phyloP scores from a whole-genome alignment of 2,888 invertebrate species.

The Panopea generosa region DNA sequence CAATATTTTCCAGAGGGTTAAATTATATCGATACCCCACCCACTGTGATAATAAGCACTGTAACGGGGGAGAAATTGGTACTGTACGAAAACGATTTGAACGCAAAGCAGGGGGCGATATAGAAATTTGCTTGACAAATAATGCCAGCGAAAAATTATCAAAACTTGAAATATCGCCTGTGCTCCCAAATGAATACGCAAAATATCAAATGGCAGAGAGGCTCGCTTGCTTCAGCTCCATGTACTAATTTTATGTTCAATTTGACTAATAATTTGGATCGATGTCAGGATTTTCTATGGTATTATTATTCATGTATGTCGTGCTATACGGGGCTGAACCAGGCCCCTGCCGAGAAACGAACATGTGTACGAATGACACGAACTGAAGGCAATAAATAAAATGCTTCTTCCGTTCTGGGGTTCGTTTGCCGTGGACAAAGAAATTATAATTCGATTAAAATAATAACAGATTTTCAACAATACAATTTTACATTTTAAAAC shows the following conservation, averaged over 20 bases:
- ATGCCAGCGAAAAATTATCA: slow-evolving; percentile 47
- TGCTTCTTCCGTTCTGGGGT: no score
- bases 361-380: slow-evolving; percentile 52
- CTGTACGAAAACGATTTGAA: slow-evolving; percentile 58
- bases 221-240: slow-evolving; percentile 47
- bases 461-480: slow-evolving; percentile 11
- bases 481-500: background rate
- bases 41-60: slow-evolving; percentile 66
- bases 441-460: slow-evolving; percentile 49
- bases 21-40: slow-evolving; percentile 71
- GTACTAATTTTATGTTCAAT: slow-evolving; percentile 64
- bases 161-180: slow-evolving; percentile 48
- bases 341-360: slow-evolving; percentile 50
- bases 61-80: slow-evolving; percentile 54
- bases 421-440: slow-evolving; percentile 31
- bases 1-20: slow-evolving; percentile 63
- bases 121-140: slow-evolving; percentile 58
- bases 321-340: slow-evolving; percentile 25
- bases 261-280: slow-evolving; percentile 62
- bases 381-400: background rate
- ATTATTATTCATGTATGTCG: slow-evolving; percentile 64
- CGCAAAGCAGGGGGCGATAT: slow-evolving; percentile 42
- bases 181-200: slow-evolving; percentile 32
- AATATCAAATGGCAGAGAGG: slow-evolving; percentile 56
- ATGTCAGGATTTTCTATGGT: slow-evolving; percentile 39